Conservation (phyloP, 2,888 invertebrate species). For the Pristionchus exspectatus region DNA sequence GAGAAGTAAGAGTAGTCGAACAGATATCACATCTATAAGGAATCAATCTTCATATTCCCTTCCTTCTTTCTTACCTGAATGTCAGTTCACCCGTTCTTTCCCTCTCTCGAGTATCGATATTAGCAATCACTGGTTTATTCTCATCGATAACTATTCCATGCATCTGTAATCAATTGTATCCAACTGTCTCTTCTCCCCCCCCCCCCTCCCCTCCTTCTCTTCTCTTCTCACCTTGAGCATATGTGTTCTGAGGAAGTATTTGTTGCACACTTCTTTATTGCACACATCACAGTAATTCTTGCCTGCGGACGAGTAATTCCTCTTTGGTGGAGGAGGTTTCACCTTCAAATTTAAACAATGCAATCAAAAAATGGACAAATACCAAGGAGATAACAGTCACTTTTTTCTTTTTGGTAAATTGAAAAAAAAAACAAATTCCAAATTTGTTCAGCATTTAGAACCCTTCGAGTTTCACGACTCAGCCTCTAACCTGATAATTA, state of each 20-base stretch:
- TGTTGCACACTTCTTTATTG: constrained; percentile 91
- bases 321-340: constrained; percentile 64
- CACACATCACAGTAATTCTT: constrained; percentile 79
- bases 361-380: neutral
- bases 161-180: constrained; percentile 87
- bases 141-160: constrained; percentile 82
- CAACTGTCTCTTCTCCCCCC: neutral
- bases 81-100: constrained; percentile 73
- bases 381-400: too few relatives aligned
- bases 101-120: constrained; percentile 78
- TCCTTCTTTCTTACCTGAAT: constrained; percentile 66
- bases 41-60: constrained; percentile 13
- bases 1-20: constrained; percentile 97
- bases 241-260: constrained; percentile 99
- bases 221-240: constrained; percentile 71
- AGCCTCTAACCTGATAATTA: neutral
- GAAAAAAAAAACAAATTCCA: too few relatives aligned
- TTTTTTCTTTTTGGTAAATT: neutral
- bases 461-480: too few relatives aligned
- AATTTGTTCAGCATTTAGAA: too few relatives aligned
- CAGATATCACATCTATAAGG: constrained; percentile 91
- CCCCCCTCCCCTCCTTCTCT: neutral
- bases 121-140: constrained; percentile 79
- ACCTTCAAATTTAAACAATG: constrained; percentile 55
- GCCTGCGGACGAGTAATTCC: constrained; percentile 76